Base-by-base conservation (phyloP, 1,140 invertebrate genomes). In the Ooceraea biroi region DNA sequence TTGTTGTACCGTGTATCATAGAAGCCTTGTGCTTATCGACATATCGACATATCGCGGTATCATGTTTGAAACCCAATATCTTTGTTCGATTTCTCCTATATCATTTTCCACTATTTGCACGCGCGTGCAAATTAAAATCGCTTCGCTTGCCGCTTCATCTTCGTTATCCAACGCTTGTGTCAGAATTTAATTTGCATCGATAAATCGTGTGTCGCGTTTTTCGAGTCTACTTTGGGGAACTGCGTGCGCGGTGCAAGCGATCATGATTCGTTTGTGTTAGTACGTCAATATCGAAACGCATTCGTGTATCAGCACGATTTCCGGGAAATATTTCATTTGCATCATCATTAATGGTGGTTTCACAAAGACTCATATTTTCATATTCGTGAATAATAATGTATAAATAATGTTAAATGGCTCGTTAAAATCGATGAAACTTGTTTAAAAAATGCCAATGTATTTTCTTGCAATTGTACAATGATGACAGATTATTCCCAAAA, bases 291-390 rank as follows among this genome's bases (percentile, higher is more conserved):
- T 19, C 27, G 52, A 25, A 60, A 87, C 63, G 73, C 52, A 63
- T 58, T 69, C 36, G 44, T 41, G 48, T 46, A 72, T 78, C 55
- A 48, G 46, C 22, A 44, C 57, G 44, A n/a, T 71, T 83, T 68
- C 22, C 25, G 14, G 71, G n/a, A 86, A 72, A 12, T 55, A 71
- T 68, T 83, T 65, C 48, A 5, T 36, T 86, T 27, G 65, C 11
- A 41, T 76, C 44, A 74, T 41, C 60, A 71, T 27, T 52, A 57
- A 83, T 52, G 83, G 36, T 83, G 73, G 48, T 87, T 83, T 77
- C 57, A 27, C 44, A 58, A 50, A 76, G 74, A 83, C 22, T 50
- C 55, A 69, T 50, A n/a, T n/a, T 71, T 52, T n/a, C 68, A 50
- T 61, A 46, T 84, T 50, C 22, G 1, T 46, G 30, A 4, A 10